A percentile compares a stretch with the other conserved stretches of the same genome.
These are phyloP conservation scores for Epistrophe eligans DNA, from an alignment of 2,888 invertebrate genomes.

Conservation along the genomic window DNA sequence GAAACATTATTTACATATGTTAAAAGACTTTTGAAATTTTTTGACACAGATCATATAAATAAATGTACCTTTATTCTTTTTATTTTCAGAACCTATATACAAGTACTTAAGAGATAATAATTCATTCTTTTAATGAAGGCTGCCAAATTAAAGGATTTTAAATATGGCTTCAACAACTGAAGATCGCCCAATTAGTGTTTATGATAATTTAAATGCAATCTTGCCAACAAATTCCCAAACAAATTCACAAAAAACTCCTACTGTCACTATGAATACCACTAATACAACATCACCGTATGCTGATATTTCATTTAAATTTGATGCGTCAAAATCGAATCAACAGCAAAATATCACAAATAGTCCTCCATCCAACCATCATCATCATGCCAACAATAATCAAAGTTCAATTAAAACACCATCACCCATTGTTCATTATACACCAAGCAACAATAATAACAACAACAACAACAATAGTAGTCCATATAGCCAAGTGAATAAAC, in stretches of 20 bases:
- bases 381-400: conserved; percentile 54
- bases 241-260: conserved; percentile 77
- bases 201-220: conserved; percentile 81
- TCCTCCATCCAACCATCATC: conserved; percentile 39
- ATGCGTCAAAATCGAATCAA: conserved; percentile 66
- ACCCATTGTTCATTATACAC: conserved; percentile 55
- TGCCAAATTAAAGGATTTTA: not conserved
- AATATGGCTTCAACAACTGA: conserved; percentile 79
- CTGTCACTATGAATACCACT: conserved; percentile 71
- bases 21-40: not conserved
- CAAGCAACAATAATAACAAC: conserved; percentile 53
- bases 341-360: conserved; percentile 55
- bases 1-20: not conserved
- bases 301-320: conserved; percentile 77
- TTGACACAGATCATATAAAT: not conserved
- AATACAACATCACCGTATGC: conserved; percentile 77
- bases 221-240: conserved; percentile 56
- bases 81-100: conserved; percentile 23
- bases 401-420: conserved; percentile 58
- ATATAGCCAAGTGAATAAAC: conserved; percentile 67
- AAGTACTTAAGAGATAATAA: not conserved
- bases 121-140: conserved; percentile 40
- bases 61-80: not conserved
- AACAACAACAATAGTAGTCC: conserved; percentile 61
- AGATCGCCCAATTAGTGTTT: conserved; percentile 82